Percentiles rank a stretch among this genome's conserved stretches.
Evolutionary conservation across 1,140 invertebrate genomes (phyloP).

Genomic region (Conus betulinus): DNA sequence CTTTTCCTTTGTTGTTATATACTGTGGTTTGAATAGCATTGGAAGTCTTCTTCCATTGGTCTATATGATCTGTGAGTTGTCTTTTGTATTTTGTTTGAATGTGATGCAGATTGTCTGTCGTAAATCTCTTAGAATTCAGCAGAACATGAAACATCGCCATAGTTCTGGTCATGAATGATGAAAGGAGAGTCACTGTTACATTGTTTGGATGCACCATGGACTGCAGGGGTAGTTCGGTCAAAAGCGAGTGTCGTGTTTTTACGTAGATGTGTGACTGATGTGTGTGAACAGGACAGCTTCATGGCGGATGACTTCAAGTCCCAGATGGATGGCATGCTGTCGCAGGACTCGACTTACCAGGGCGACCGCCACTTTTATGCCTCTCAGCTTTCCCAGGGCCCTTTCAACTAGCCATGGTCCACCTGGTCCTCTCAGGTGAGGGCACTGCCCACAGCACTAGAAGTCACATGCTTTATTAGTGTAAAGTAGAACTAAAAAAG

Average conservation of each 20-base stretch:
- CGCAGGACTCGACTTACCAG: conserved; percentile 96
- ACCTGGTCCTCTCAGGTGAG: conserved; percentile 33
- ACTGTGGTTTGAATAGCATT: no score
- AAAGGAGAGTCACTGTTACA: no score
- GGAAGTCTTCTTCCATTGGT: no score
- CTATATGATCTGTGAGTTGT: no score
- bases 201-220: no score
- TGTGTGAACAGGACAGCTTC: conserved; percentile 85
- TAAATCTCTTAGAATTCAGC: no score
- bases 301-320: conserved; percentile 92
- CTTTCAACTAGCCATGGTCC: conserved; percentile 66
- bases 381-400: conserved; percentile 78
- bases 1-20: neutral
- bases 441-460: neutral
- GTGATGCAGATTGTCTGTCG: no score
- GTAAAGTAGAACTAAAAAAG: neutral
- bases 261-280: neutral
- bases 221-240: no score
- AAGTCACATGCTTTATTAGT: neutral
- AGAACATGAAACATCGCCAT: no score
- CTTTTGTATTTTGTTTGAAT: no score
- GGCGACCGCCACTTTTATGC: conserved; percentile 84
- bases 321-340: conserved; percentile 94
- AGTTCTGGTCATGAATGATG: no score
- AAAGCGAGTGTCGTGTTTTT: no score